phyloP scores from a whole-genome alignment of 2,888 invertebrate genomes.

The Pyrrhosoma nymphula region DNA sequence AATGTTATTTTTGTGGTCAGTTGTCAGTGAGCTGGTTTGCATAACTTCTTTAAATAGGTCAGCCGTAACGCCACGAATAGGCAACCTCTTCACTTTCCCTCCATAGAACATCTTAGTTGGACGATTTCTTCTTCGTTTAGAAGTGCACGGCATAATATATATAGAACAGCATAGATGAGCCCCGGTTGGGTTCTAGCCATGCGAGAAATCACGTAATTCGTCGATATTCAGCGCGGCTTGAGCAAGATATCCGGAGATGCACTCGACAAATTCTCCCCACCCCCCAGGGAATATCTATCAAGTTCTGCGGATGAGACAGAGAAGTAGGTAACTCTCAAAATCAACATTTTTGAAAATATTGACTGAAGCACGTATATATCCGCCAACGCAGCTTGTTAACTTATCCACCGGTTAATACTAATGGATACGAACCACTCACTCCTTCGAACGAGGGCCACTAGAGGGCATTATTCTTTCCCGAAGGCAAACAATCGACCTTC shows the following conservation, averaged over 20 bases:
- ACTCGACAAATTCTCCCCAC: not conserved
- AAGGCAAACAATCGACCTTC: not conserved
- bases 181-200: too few species aligned
- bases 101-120: too few species aligned
- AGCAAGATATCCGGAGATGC: not conserved
- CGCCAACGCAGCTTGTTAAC: constrained; percentile 23
- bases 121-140: too few species aligned
- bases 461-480: not conserved
- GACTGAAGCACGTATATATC: not conserved
- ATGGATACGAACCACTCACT: constrained; percentile 32
- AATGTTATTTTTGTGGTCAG: too few species aligned
- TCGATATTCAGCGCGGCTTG: not conserved
- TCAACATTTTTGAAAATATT: not conserved
- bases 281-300: not conserved
- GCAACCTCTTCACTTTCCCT: too few species aligned
- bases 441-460: not conserved
- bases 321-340: not conserved
- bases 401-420: constrained; percentile 3
- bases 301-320: not conserved
- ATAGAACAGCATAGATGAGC: too few species aligned
- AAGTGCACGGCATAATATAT: too few species aligned
- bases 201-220: not conserved
- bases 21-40: too few species aligned
- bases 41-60: too few species aligned
- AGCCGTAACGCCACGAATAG: too few species aligned